These are phyloP conservation scores for Heptranchias perlo DNA, from an alignment of 2,113 vertebrate species.

Conservation along the genomic window DNA sequence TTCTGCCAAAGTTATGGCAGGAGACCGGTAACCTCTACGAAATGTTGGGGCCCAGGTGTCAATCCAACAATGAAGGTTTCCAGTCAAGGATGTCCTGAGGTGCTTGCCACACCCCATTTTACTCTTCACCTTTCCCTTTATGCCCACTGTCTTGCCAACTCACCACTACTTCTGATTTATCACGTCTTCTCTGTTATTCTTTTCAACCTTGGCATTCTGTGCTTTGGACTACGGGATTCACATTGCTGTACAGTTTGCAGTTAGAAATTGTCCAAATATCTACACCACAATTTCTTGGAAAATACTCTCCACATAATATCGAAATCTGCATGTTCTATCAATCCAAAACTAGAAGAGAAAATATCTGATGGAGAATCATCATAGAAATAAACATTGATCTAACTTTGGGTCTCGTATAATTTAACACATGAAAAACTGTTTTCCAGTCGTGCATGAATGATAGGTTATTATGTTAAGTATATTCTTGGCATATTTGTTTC, in stretches of 20 bases:
- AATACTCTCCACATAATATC: neutral
- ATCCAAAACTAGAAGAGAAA: neutral
- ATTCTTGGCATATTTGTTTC: neutral
- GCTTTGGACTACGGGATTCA: neutral
- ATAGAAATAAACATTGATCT: neutral
- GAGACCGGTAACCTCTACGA: neutral
- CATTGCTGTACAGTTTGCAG: neutral
- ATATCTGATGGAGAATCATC: neutral
- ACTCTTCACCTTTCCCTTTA: neutral
- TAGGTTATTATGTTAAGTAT: slow-evolving; percentile 7
- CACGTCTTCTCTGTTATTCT: neutral
- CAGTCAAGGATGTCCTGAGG: neutral
- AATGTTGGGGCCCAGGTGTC: neutral
- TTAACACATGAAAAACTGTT: neutral
- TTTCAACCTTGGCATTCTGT: neutral
- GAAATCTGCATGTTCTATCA: neutral
- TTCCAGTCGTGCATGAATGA: neutral
- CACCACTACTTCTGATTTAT: neutral
- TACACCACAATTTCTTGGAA: neutral
- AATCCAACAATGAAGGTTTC: neutral
- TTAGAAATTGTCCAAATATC: neutral
- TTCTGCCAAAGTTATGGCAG: neutral
- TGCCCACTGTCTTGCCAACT: neutral
- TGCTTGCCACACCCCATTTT: neutral
- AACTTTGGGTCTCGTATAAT: neutral